Evolutionary conservation across 2,888 invertebrate genomes (phyloP).

Genomic region (Eupsilia transversa): DNA sequence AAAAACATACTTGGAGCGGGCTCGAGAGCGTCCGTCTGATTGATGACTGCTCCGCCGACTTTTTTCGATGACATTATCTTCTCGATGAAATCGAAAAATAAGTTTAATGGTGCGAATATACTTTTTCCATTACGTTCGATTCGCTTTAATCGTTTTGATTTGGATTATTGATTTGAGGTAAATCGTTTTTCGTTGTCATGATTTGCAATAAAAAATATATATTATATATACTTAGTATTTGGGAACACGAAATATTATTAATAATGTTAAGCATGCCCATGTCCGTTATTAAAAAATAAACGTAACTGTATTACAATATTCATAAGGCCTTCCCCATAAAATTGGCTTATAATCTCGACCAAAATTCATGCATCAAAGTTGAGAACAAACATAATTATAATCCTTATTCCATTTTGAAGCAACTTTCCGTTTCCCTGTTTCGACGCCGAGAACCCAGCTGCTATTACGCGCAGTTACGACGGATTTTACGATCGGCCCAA

Average conservation of each 20-base stretch:
- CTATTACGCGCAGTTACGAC: slow-evolving; percentile 72
- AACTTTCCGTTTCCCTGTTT: slow-evolving; percentile 56
- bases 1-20: slow-evolving; percentile 70
- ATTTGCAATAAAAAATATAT: no score
- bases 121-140: slow-evolving; percentile 68
- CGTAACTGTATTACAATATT: slow-evolving; percentile 1
- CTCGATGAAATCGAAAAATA: slow-evolving; percentile 71
- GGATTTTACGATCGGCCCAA: slow-evolving; percentile 77
- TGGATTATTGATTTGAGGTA: slow-evolving; percentile 44
- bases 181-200: slow-evolving; percentile 7
- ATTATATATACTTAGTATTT: no score
- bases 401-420: slow-evolving; percentile 55
- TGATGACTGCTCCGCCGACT: slow-evolving; percentile 72
- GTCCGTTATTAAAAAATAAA: slow-evolving; percentile 11
- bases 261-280: background rate
- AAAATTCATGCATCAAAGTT: slow-evolving; percentile 59
- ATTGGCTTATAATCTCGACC: slow-evolving; percentile 21
- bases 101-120: slow-evolving; percentile 70
- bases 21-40: slow-evolving; percentile 70
- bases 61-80: slow-evolving; percentile 77
- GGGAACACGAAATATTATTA: background rate
- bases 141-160: slow-evolving; percentile 55
- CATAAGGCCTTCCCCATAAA: slow-evolving; percentile 14
- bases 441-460: slow-evolving; percentile 61
- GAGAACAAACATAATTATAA: slow-evolving; percentile 61